Evolutionary conservation across 2,888 invertebrate genomes (phyloP), one percentile per base, ranked within the genome.

Genomic region (Belgica antarctica): DNA sequence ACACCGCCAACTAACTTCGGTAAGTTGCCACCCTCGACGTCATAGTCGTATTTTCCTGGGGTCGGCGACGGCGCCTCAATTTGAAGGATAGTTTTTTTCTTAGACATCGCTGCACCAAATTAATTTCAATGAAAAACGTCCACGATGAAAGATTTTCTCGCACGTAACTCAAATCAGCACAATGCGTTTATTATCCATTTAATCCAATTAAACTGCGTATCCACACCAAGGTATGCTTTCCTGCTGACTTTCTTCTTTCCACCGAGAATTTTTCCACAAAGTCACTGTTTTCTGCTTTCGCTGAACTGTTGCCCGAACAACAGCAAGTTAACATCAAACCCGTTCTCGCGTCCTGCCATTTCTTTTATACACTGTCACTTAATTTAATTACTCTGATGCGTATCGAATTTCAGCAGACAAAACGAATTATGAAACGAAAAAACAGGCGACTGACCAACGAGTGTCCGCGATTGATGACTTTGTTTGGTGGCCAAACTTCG

Each of bases 21-120:
- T 17, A 68, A 31, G 57, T 68, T 31, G 12, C 27, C 47, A 19
- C 19, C 12, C 17, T 68, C 57, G 24, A 68, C 52, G 24, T 68
- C 68, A n/a, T 34, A 52, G 31, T 57, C 57, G 8, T 57, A 28
- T 8, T 22, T 31, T 8, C 25, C 59, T 0, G 59, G 74, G 47
- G 73, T 71, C 5, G 69, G 61, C 12, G 71, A 71, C 27, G 74
- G 74, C 17, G 72, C 72, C 31, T 74, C 74, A 28, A 74, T 74
- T 72, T 74, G 74, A 19, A 74, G 70, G 34, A 52, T 68, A 22
- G 31, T 68, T 25, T 57, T 68, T 28, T 70, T 68, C 41, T 66
- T 7, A 3, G 27, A 27, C 68, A 59, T 59, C 15, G 15, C 15
- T 46, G 12, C 46, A 46, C 46, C 57, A n/a, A n/a, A 59, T 59